Conservation (phyloP, 37 sponge, comb jelly and placozoan species). For the Cliona cf. orientalis region DNA sequence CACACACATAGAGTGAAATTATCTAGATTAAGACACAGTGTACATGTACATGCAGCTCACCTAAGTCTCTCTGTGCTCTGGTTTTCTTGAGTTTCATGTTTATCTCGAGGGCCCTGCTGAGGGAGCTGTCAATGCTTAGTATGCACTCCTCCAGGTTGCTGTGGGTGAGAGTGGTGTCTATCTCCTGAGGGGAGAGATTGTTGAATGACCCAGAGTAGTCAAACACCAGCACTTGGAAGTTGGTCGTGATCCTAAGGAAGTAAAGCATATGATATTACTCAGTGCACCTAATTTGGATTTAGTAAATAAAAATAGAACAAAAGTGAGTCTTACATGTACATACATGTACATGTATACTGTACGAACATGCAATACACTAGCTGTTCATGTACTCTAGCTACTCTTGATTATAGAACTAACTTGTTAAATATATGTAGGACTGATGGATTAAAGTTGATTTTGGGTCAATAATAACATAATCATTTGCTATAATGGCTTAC, state of each 20-base stretch:
- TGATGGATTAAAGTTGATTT: too few species aligned
- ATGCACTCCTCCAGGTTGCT: constrained; percentile 33
- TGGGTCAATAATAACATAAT: too few species aligned
- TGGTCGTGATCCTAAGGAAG: background rate
- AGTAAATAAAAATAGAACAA: too few species aligned
- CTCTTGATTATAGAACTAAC: too few species aligned
- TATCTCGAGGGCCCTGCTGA: constrained; percentile 23
- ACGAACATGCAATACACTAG: too few species aligned
- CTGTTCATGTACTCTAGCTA: too few species aligned
- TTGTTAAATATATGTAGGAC: too few species aligned
- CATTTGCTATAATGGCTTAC: too few species aligned
- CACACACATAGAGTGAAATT: background rate
- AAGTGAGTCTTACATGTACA: too few species aligned
- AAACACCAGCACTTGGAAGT: constrained; percentile 40
- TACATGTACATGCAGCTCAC: constrained; percentile 32
- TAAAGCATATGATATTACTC: background rate
- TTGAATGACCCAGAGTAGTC: constrained; percentile 34
- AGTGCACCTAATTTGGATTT: too few species aligned
- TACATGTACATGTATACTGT: too few species aligned
- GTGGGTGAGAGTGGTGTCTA: constrained; percentile 36
- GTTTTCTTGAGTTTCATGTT: background rate
- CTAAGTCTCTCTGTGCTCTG: constrained; percentile 34
- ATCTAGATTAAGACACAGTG: background rate
- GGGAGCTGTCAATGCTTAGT: constrained; percentile 22
- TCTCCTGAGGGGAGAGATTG: constrained; percentile 18